These are phyloP conservation scores for Polymixis flavicincta DNA, from an alignment of 2,888 invertebrate genomes.

Conservation along the genomic window DNA sequence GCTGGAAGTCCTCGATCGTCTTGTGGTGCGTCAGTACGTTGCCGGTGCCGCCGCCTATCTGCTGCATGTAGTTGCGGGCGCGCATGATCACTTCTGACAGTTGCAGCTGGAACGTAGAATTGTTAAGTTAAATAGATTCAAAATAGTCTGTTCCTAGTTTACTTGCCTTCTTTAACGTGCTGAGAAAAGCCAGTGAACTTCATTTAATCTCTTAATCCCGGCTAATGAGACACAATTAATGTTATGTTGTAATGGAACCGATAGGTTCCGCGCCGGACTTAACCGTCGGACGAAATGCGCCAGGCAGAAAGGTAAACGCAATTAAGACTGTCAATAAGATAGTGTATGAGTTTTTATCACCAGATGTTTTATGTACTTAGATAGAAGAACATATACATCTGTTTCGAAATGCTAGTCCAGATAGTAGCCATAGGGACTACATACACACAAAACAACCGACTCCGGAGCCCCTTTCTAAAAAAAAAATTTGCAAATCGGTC, in stretches of 20 bases:
- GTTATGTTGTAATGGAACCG: too few species aligned
- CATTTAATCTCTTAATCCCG: too few species aligned
- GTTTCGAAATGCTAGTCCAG: too few species aligned
- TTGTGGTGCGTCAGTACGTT: constrained; percentile 97
- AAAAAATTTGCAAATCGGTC: too few species aligned
- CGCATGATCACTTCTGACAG: constrained; percentile 99
- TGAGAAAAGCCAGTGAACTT: neutral
- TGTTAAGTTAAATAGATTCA: too few species aligned
- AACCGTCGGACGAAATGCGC: neutral
- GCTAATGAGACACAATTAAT: too few species aligned
- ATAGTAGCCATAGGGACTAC: too few species aligned
- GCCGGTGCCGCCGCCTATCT: constrained; percentile 96
- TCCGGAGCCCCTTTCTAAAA: too few species aligned
- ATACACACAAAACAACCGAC: too few species aligned
- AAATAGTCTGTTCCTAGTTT: too few species aligned
- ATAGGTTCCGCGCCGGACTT: too few species aligned
- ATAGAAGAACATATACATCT: too few species aligned
- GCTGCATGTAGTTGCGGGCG: constrained; percentile 98
- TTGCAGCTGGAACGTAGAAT: constrained; percentile 94
- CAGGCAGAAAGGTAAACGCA: neutral
- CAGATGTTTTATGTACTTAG: neutral
- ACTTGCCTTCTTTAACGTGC: neutral
- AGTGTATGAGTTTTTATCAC: neutral
- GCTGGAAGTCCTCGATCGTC: constrained; percentile 96
- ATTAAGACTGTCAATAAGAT: neutral